phyloP scores from a whole-genome alignment of 2,888 invertebrate species.

The Nephrocerus scutellatus region DNA sequence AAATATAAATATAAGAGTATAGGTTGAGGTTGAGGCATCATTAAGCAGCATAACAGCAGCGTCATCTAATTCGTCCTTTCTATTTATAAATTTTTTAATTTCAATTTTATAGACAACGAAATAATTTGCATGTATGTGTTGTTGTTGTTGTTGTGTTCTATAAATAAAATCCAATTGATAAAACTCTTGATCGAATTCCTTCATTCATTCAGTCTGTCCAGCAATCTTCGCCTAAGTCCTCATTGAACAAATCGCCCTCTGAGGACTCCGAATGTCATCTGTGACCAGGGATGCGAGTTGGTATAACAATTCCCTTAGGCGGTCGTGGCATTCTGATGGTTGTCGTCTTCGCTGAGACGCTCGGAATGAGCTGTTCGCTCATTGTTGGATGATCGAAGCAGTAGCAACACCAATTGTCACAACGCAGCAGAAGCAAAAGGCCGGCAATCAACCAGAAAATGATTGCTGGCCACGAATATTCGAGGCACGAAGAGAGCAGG shows the following conservation, averaged over 20 bases:
- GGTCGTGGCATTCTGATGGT: constrained; percentile 43
- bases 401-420: constrained; percentile 44
- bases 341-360: constrained; percentile 40
- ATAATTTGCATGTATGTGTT: too few relatives aligned
- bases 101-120: too few relatives aligned
- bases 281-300: constrained; percentile 33
- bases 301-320: constrained; percentile 38
- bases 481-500: constrained; percentile 38
- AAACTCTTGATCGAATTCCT: too few relatives aligned
- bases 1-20: too few relatives aligned
- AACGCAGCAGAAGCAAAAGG: constrained; percentile 38
- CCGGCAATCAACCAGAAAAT: constrained; percentile 42
- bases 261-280: constrained; percentile 49
- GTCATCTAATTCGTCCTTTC: too few relatives aligned
- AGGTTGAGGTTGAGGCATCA: too few relatives aligned
- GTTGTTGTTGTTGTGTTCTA: too few relatives aligned
- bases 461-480: constrained; percentile 46
- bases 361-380: constrained; percentile 41
- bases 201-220: too few relatives aligned
- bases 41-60: too few relatives aligned
- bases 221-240: too few relatives aligned
- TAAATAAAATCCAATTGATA: too few relatives aligned
- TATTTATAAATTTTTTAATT: too few relatives aligned
- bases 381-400: constrained; percentile 39
- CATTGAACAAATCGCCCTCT: constrained; percentile 44